phyloP scores from a whole-genome alignment of 2,888 invertebrate species.

The Drosophila ustulata region DNA sequence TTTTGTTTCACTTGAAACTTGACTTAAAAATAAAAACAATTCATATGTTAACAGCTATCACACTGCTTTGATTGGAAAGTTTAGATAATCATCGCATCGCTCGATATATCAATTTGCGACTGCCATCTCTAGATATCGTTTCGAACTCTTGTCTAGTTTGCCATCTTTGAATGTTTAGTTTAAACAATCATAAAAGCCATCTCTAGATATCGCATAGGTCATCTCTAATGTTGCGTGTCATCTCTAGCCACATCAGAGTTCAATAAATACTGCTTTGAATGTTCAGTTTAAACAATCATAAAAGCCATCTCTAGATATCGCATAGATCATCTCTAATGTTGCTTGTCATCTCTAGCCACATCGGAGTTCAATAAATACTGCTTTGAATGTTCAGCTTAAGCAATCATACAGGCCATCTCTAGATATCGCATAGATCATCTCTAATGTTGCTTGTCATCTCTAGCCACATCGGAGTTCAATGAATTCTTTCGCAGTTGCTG shows the following conservation, averaged over 20 bases:
- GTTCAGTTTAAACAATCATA: too few relatives aligned
- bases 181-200: too few relatives aligned
- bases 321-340: neutral
- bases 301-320: too few relatives aligned
- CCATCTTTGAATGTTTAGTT: neutral
- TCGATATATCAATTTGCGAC: too few relatives aligned
- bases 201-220: neutral
- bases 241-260: slow-evolving; percentile 15
- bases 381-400: too few relatives aligned
- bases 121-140: too few relatives aligned
- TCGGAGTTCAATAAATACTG: slow-evolving; percentile 33
- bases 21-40: too few relatives aligned
- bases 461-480: slow-evolving; percentile 27
- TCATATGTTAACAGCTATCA: too few relatives aligned
- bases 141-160: neutral
- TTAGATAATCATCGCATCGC: too few relatives aligned
- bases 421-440: neutral
- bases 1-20: too few relatives aligned
- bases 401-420: too few relatives aligned
- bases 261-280: slow-evolving; percentile 22
- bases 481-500: slow-evolving; percentile 9
- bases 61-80: too few relatives aligned
- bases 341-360: slow-evolving; percentile 3
- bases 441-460: slow-evolving; percentile 1
- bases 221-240: neutral